These are phyloP conservation scores for Actinopyga echinites DNA, from an alignment of 53 echinoderm and acorn worm genomes.

Conservation along the genomic window DNA sequence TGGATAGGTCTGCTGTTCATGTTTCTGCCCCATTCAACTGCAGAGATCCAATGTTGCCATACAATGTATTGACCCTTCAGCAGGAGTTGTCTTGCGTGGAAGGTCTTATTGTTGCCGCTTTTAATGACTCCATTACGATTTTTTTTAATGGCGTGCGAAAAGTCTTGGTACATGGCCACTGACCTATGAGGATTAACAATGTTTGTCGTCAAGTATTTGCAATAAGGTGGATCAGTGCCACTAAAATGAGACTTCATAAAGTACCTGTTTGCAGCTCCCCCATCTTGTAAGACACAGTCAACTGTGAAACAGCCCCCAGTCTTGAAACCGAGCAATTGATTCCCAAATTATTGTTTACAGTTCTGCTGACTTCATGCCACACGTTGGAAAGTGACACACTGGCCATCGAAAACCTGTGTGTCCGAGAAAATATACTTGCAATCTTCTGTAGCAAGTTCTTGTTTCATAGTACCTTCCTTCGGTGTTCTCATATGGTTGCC, in stretches of 20 bases:
- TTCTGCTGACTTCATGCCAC: slow-evolving; percentile 17
- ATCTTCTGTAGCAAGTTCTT: background rate
- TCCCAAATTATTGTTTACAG: slow-evolving; percentile 24
- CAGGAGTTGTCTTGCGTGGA: slow-evolving; percentile 4
- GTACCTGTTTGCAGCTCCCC: slow-evolving; percentile 18
- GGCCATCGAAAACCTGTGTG: slow-evolving; percentile 37
- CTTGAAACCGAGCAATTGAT: background rate
- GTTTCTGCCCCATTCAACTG: slow-evolving; percentile 12
- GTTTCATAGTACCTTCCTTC: background rate
- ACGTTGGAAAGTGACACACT: slow-evolving; percentile 33
- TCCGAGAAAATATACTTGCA: slow-evolving; percentile 32
- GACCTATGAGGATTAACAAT: background rate
- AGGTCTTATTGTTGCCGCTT: slow-evolving; percentile 7
- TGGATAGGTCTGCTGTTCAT: slow-evolving; percentile 24
- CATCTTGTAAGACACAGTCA: slow-evolving; percentile 17
- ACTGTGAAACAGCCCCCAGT: slow-evolving; percentile 8
- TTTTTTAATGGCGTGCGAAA: slow-evolving; percentile 35
- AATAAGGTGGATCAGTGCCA: background rate
- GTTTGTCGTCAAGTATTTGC: background rate
- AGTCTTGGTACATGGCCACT: slow-evolving; percentile 21
- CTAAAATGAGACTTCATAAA: slow-evolving; percentile 27
- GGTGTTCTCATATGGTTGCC: slow-evolving; percentile 6
- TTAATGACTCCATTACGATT: slow-evolving; percentile 16
- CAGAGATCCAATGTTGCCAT: slow-evolving; percentile 31
- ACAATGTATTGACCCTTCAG: background rate